Conservation (phyloP, 2,113 vertebrate genomes). For the Nothoprocta perdicaria region DNA sequence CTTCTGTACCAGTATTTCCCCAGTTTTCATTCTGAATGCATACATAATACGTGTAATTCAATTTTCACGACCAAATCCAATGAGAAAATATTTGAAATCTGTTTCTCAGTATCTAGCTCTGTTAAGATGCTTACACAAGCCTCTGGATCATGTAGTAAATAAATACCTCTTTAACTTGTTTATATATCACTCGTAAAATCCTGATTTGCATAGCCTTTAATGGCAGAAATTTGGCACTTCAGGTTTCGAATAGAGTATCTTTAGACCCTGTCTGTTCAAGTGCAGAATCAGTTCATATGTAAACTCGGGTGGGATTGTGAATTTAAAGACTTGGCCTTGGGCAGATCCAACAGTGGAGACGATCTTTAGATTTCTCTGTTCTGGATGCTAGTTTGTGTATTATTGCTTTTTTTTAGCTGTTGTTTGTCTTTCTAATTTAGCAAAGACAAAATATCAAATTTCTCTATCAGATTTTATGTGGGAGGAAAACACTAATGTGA, state of each 20-base stretch:
- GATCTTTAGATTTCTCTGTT: background rate
- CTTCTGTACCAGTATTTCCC: background rate
- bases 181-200: background rate
- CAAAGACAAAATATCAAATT: conserved; percentile 25
- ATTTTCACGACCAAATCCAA: background rate
- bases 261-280: background rate
- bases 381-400: background rate
- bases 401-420: background rate
- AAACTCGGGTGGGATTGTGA: background rate
- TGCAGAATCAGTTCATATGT: background rate
- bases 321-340: background rate
- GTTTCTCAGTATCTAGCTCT: background rate
- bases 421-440: conserved; percentile 2
- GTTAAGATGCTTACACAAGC: background rate
- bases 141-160: background rate
- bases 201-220: background rate
- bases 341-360: background rate
- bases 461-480: conserved; percentile 20
- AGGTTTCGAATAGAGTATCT: background rate
- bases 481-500: conserved; percentile 18
- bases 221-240: background rate
- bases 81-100: background rate
- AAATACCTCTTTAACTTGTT: conserved; percentile 1
- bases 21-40: background rate
- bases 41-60: background rate